A percentile compares a stretch with the other conserved stretches of the same genome.
Conservation (phyloP, 1,140 invertebrate genomes). For the Fopius arisanus region DNA sequence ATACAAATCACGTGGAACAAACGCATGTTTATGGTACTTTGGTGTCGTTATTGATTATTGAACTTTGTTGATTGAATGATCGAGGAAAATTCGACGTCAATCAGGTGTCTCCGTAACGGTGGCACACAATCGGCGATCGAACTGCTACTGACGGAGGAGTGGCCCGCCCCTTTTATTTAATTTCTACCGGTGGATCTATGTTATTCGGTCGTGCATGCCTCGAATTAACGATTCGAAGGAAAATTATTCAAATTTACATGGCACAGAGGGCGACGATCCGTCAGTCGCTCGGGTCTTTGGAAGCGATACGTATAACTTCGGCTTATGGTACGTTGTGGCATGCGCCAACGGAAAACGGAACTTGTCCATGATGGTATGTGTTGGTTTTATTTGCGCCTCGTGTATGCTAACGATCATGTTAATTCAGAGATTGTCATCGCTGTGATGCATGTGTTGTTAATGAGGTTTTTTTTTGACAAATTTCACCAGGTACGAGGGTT, state of each 20-base stretch:
- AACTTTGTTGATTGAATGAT: slow-evolving; percentile 20
- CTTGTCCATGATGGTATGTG: slow-evolving; percentile 36
- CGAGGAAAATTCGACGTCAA: slow-evolving; percentile 36
- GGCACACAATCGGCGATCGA: slow-evolving; percentile 61
- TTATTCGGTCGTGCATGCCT: slow-evolving; percentile 65
- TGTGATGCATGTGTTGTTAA: not conserved
- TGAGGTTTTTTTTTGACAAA: not conserved
- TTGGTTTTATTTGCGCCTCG: not conserved
- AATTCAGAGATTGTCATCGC: not conserved
- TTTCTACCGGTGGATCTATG: slow-evolving; percentile 62
- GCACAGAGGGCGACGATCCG: slow-evolving; percentile 44
- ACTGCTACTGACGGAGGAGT: slow-evolving; percentile 64
- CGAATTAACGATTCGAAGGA: slow-evolving; percentile 59
- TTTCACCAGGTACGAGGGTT: not conserved
- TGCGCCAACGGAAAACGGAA: slow-evolving; percentile 19
- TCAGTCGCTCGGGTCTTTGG: slow-evolving; percentile 33
- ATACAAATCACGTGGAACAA: slow-evolving; percentile 41
- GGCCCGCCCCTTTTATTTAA: slow-evolving; percentile 66
- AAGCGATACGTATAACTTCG: not conserved
- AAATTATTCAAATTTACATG: slow-evolving; percentile 65
- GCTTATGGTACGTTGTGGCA: slow-evolving; percentile 17
- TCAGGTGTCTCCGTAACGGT: slow-evolving; percentile 30
- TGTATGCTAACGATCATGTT: not conserved
- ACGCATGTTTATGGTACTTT: slow-evolving; percentile 43
- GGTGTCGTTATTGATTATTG: not conserved